Conservation (phyloP, 2,797 vertebrate genomes). For the Crenuchus spilurus region DNA sequence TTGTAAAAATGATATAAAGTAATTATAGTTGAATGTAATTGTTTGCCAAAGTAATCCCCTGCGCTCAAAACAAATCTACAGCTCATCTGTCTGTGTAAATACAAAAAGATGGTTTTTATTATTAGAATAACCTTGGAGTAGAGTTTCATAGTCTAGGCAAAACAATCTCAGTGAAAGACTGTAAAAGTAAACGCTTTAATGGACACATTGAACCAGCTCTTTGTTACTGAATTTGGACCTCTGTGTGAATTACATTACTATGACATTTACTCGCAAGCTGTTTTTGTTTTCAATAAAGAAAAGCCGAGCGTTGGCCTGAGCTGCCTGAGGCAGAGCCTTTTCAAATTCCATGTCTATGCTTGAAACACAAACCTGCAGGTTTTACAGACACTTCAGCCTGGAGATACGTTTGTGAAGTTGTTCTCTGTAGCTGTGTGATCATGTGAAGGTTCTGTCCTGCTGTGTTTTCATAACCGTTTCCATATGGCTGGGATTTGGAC, state of each 20-base stretch:
- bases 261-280: not conserved
- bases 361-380: constrained; percentile 58
- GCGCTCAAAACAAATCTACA: no score
- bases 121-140: not conserved
- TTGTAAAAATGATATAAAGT: no score
- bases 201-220: not conserved
- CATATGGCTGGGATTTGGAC: constrained; percentile 71
- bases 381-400: constrained; percentile 66
- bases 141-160: not conserved
- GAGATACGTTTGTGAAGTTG: constrained; percentile 55
- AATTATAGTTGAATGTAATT: no score
- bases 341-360: constrained; percentile 46
- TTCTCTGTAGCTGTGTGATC: constrained; percentile 62
- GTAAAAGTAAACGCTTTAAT: not conserved
- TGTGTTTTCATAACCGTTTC: constrained; percentile 70
- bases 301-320: not conserved
- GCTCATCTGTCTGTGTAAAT: no score
- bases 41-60: no score
- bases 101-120: not conserved
- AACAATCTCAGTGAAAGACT: not conserved
- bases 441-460: constrained; percentile 54
- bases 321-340: not conserved
- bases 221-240: not conserved
- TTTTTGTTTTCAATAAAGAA: not conserved
- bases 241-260: not conserved